Conservation (phyloP, 2,888 invertebrate genomes). For the Stenodema calcarata region DNA sequence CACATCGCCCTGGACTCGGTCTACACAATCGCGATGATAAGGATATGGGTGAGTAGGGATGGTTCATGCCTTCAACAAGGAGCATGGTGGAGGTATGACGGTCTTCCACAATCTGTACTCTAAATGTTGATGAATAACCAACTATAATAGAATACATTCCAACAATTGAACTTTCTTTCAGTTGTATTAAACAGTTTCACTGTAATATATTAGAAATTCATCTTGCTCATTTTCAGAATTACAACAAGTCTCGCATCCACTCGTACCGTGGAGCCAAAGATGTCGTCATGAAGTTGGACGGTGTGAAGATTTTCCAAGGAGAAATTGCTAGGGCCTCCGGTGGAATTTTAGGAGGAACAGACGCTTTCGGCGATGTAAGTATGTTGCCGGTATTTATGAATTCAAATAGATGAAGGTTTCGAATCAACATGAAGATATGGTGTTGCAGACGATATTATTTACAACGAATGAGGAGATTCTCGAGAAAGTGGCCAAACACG, state of each 20-base stretch:
- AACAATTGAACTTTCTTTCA: no score
- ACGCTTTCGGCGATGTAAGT: constrained; percentile 75
- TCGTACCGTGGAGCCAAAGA: constrained; percentile 78
- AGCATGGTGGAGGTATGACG: no score
- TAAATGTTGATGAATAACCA: no score
- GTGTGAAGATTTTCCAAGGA: constrained; percentile 75
- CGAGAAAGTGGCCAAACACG: constrained; percentile 67
- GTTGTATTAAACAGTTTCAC: no score
- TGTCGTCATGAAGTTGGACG: constrained; percentile 74
- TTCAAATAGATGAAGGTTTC: background rate
- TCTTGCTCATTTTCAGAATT: constrained; percentile 69
- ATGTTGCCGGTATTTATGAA: background rate
- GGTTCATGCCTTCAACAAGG: no score
- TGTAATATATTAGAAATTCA: no score
- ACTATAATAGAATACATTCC: no score
- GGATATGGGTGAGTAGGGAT: constrained; percentile 73
- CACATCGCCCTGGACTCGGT: constrained; percentile 66
- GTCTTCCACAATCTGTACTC: background rate
- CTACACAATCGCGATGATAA: constrained; percentile 69
- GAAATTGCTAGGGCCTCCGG: constrained; percentile 83
- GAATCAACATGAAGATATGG: background rate
- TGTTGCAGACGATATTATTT: constrained; percentile 78
- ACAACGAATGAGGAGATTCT: constrained; percentile 78
- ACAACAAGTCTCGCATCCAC: constrained; percentile 86
- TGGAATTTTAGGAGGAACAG: constrained; percentile 72